phyloP scores from a whole-genome alignment of 2,113 vertebrate genomes.

The Formicarius rufipectus region DNA sequence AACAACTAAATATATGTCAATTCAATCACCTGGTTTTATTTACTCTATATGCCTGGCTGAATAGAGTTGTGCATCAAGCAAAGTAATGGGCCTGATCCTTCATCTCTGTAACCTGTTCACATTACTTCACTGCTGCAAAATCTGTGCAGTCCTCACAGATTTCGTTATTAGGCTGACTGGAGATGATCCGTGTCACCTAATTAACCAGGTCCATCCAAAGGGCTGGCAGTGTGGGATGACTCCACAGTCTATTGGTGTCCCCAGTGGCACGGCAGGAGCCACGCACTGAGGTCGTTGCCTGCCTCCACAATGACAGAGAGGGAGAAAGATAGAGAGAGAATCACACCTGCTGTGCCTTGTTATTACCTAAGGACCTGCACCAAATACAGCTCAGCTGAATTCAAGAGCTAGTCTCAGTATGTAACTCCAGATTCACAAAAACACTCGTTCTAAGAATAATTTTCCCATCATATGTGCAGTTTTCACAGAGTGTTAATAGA shows the following conservation, averaged over 20 bases:
- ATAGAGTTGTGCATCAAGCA: background rate
- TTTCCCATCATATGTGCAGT: background rate
- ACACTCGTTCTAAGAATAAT: slow-evolving; percentile 13
- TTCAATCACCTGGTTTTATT: background rate
- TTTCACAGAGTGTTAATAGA: slow-evolving; percentile 17
- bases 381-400: background rate
- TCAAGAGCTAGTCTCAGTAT: background rate
- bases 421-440: background rate
- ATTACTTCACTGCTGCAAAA: background rate
- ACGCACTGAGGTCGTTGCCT: rapidly evolving
- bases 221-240: background rate
- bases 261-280: rapidly evolving
- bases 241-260: background rate
- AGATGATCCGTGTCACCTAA: rapidly evolving
- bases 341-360: background rate
- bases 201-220: rapidly evolving
- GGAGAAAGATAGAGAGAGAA: background rate
- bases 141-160: background rate
- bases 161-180: background rate
- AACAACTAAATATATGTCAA: background rate
- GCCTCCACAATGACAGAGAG: background rate
- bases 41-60: background rate
- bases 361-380: background rate
- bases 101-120: background rate
- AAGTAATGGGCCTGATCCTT: background rate